Conservation (phyloP, 2,888 invertebrate genomes). For the Agelastica alni region DNA sequence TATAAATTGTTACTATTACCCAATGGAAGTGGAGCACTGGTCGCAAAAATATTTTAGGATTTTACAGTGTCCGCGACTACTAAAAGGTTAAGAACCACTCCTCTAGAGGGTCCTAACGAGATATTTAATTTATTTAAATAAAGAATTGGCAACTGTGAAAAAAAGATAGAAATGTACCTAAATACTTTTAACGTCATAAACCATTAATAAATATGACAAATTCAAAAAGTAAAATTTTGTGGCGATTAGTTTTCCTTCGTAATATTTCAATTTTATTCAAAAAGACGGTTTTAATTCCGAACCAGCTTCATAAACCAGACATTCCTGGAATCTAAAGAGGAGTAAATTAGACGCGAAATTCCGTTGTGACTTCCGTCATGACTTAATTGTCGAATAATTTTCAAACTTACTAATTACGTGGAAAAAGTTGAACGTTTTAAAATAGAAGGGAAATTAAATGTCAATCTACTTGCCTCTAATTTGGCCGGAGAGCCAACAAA, state of each 20-base stretch:
- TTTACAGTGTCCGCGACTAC: too few species aligned
- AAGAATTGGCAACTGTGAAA: too few species aligned
- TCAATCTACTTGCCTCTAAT: conserved; percentile 36
- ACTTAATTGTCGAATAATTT: conserved; percentile 27
- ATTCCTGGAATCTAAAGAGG: conserved; percentile 2
- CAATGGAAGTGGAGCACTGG: too few species aligned
- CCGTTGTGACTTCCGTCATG: conserved; percentile 10
- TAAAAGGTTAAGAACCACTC: too few species aligned
- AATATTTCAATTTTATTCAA: neutral
- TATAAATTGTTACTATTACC: too few species aligned
- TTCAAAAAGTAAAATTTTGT: too few species aligned
- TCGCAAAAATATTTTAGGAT: too few species aligned
- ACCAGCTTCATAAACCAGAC: conserved; percentile 1
- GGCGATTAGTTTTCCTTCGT: neutral
- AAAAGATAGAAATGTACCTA: too few species aligned
- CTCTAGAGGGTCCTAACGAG: too few species aligned
- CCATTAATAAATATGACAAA: too few species aligned
- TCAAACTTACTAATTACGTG: conserved; percentile 33
- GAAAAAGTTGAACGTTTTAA: conserved; percentile 37
- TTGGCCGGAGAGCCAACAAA: conserved; percentile 27
- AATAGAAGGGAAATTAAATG: conserved; percentile 38
- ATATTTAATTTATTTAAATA: too few species aligned
- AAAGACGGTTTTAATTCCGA: conserved; percentile 2
- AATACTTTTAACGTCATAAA: too few species aligned
- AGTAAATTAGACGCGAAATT: conserved; percentile 19